Conservation (phyloP, 1,140 invertebrate genomes). For the Branchinecta lindahli region DNA sequence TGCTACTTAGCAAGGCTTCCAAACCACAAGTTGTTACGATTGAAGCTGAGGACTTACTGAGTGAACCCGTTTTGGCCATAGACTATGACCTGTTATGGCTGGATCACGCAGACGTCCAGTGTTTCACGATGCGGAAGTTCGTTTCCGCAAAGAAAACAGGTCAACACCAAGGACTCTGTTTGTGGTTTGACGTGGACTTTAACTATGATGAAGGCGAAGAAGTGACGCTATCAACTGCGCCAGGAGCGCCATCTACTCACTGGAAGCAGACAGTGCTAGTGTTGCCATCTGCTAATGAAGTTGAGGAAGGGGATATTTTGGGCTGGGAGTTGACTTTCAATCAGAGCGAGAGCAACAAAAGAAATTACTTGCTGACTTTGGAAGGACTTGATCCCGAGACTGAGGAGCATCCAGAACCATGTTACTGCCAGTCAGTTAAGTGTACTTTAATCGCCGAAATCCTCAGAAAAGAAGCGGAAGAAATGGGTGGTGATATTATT, state of each 20-base stretch:
- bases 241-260: constrained; percentile 59
- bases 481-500: constrained; percentile 12
- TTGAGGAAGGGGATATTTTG: constrained; percentile 42
- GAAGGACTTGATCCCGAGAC: constrained; percentile 48
- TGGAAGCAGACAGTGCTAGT: constrained; percentile 89
- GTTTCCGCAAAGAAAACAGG: constrained; percentile 37
- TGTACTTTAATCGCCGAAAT: constrained; percentile 52
- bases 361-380: constrained; percentile 50
- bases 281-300: constrained; percentile 26
- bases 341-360: constrained; percentile 32
- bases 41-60: constrained; percentile 31
- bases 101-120: constrained; percentile 25
- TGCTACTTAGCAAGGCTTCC: constrained; percentile 24
- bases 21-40: constrained; percentile 26
- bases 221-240: constrained; percentile 52
- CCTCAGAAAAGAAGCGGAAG: constrained; percentile 32
- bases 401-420: constrained; percentile 57
- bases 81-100: constrained; percentile 29
- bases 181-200: constrained; percentile 35
- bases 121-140: constrained; percentile 29
- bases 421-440: constrained; percentile 54
- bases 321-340: constrained; percentile 47
- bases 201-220: constrained; percentile 22
- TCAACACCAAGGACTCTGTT: constrained; percentile 49
- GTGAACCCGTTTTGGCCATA: constrained; percentile 30